These are phyloP conservation scores for Pycnonotus jocosus DNA, from an alignment of 2,113 vertebrate species.

Conservation along the genomic window DNA sequence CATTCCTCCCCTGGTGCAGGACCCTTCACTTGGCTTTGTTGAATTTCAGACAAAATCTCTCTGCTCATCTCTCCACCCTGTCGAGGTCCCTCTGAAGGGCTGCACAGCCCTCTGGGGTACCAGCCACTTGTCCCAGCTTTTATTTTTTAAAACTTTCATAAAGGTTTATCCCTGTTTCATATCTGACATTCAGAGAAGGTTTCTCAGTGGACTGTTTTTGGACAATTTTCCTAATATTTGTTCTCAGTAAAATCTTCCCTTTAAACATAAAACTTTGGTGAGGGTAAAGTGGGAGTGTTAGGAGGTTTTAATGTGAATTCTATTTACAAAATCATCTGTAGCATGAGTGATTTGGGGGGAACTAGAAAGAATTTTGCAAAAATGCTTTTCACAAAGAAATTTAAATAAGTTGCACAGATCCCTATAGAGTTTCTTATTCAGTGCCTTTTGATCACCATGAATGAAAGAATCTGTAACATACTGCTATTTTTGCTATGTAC, in stretches of 20 bases:
- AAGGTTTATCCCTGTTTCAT: not conserved
- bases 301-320: not conserved
- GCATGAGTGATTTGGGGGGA: not conserved
- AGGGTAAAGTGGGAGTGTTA: rapidly evolving
- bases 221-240: not conserved
- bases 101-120: not conserved
- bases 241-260: not conserved
- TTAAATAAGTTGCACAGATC: not conserved
- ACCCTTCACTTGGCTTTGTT: not conserved
- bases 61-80: not conserved
- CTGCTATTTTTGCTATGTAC: conserved; percentile 23
- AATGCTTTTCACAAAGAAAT: not conserved
- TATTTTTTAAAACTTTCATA: not conserved
- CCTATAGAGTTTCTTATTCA: not conserved
- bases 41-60: not conserved
- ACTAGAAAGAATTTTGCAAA: not conserved
- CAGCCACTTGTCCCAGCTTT: not conserved
- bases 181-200: not conserved
- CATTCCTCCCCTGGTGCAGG: not conserved
- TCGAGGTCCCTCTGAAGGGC: rapidly evolving
- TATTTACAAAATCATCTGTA: not conserved
- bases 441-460: not conserved
- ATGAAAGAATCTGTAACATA: not conserved
- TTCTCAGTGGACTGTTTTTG: not conserved
- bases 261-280: not conserved